A percentile compares a stretch with the other conserved stretches of the same genome.
These are phyloP conservation scores for Phalanger gymnotis DNA, from an alignment of 2,797 vertebrate species.

Conservation along the genomic window DNA sequence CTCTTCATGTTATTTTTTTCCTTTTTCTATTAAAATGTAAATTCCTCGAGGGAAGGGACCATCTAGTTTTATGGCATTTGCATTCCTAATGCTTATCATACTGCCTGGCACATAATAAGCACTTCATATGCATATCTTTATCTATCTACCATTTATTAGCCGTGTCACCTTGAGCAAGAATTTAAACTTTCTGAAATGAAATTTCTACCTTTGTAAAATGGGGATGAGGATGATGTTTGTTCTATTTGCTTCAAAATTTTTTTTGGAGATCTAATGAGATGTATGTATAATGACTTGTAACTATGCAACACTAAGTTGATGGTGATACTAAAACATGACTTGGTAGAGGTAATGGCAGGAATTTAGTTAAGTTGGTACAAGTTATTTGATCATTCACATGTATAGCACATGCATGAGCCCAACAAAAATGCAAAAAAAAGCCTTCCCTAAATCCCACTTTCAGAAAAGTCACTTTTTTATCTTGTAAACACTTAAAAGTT, in stretches of 20 bases:
- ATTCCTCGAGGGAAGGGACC: too few species aligned
- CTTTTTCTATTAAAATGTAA: neutral
- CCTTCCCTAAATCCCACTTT: neutral
- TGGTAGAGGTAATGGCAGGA: neutral
- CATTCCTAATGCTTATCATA: too few species aligned
- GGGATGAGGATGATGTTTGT: too few species aligned
- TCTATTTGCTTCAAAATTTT: neutral
- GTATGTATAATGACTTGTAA: neutral
- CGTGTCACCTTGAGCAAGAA: too few species aligned
- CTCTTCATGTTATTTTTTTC: neutral
- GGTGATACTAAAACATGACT: neutral
- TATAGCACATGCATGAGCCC: neutral
- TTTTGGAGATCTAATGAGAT: neutral
- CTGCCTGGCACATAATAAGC: too few species aligned
- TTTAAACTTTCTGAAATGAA: too few species aligned
- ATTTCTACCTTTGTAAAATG: too few species aligned
- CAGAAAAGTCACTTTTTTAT: neutral
- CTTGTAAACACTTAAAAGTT: neutral
- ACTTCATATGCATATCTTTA: too few species aligned
- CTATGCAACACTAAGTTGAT: neutral
- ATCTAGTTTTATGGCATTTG: too few species aligned
- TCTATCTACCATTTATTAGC: too few species aligned
- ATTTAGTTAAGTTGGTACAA: neutral
- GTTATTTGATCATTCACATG: neutral
- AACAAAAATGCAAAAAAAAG: neutral